These are phyloP conservation scores for Tipula vernalis DNA, from an alignment of 2,888 invertebrate genomes.

Conservation along the genomic window DNA sequence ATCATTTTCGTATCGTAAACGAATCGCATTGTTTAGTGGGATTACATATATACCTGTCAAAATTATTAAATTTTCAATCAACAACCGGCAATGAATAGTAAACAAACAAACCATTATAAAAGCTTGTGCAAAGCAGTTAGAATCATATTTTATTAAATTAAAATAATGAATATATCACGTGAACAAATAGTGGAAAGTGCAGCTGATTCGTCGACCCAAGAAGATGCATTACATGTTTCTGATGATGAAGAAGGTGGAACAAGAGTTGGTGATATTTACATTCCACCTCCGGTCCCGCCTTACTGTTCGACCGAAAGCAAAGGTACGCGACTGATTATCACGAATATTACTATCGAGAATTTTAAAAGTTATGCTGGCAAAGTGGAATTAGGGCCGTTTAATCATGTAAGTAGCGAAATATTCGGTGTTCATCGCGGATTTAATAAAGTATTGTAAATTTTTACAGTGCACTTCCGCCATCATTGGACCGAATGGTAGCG, in stretches of 20 bases:
- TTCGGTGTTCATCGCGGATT: too few relatives aligned
- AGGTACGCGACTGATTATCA: constrained; percentile 80
- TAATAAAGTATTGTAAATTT: too few relatives aligned
- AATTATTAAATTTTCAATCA: background rate
- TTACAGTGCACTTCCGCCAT: constrained; percentile 86
- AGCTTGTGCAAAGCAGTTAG: background rate
- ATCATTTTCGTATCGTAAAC: too few relatives aligned
- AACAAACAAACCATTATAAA: background rate
- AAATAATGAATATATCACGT: background rate
- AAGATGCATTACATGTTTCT: background rate
- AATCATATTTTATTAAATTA: too few relatives aligned
- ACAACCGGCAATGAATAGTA: background rate
- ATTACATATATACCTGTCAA: background rate
- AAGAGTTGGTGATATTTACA: constrained; percentile 68
- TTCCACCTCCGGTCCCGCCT: constrained; percentile 63
- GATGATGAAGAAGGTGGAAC: constrained; percentile 42
- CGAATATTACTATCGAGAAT: constrained; percentile 79
- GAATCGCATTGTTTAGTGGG: background rate
- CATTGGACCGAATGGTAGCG: constrained; percentile 97
- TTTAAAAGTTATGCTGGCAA: constrained; percentile 93
- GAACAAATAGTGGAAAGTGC: background rate
- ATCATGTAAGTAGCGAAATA: constrained; percentile 52
- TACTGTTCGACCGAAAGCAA: constrained; percentile 56
- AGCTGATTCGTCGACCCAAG: background rate
- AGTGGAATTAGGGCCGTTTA: constrained; percentile 82